Conservation (phyloP, 2,797 vertebrate species). For the Anguilla obscura region DNA sequence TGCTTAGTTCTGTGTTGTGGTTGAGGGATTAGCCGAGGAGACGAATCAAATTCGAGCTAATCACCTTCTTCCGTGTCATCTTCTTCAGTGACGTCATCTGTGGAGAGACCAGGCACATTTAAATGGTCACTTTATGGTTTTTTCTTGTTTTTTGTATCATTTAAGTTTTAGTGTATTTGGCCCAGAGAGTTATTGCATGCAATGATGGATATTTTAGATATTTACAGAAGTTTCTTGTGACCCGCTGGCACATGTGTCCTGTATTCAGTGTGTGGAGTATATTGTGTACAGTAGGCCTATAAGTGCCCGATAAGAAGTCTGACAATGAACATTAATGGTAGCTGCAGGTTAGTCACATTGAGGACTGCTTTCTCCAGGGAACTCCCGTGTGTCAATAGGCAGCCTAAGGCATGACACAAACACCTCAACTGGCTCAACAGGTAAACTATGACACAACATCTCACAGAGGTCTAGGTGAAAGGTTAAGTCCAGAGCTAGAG, state of each 20-base stretch:
- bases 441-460: neutral
- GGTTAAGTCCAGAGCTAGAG: neutral
- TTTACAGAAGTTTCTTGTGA: neutral
- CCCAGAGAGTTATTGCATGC: neutral
- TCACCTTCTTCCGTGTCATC: constrained; percentile 55
- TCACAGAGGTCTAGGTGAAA: neutral
- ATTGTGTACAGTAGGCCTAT: neutral
- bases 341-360: neutral
- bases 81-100: constrained; percentile 53
- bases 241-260: neutral
- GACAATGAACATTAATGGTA: neutral
- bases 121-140: neutral
- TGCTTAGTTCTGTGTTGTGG: neutral
- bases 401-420: neutral
- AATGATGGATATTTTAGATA: neutral
- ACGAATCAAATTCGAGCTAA: neutral
- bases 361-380: neutral
- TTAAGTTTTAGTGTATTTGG: neutral
- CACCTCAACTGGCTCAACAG: neutral
- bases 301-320: neutral
- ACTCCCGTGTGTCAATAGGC: neutral
- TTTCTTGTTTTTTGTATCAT: neutral
- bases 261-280: neutral
- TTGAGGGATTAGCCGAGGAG: neutral
- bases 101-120: constrained; percentile 24